phyloP scores from a whole-genome alignment of 1,140 invertebrate genomes.

The Drosophila watanabei region DNA sequence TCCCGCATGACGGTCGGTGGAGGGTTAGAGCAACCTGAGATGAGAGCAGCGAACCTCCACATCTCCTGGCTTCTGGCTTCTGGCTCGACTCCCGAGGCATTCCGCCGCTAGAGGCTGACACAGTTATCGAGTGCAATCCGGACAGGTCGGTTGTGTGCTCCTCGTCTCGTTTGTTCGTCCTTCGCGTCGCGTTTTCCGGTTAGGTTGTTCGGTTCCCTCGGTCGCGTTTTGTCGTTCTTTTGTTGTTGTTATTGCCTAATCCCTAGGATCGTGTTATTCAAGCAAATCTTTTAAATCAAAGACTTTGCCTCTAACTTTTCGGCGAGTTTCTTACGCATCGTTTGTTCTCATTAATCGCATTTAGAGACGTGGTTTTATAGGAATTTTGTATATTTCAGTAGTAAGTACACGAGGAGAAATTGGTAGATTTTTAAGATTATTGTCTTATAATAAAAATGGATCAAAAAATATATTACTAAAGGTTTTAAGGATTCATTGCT shows the following conservation, averaged over 20 bases:
- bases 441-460: too few relatives aligned
- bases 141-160: slow-evolving; percentile 79
- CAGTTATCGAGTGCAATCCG: slow-evolving; percentile 85
- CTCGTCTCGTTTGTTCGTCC: slow-evolving; percentile 27
- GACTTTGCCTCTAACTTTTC: slow-evolving; percentile 26
- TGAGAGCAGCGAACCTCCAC: slow-evolving; percentile 5
- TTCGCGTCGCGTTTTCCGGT: slow-evolving; percentile 65
- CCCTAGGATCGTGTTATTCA: slow-evolving; percentile 53
- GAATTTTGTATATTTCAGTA: slow-evolving; percentile 17
- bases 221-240: slow-evolving; percentile 40
- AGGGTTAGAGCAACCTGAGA: slow-evolving; percentile 48
- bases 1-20: slow-evolving; percentile 45
- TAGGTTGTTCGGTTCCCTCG: slow-evolving; percentile 47
- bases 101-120: slow-evolving; percentile 75
- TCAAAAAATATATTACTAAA: neutral
- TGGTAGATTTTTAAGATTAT: neutral
- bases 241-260: slow-evolving; percentile 52
- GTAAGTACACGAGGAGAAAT: slow-evolving; percentile 57
- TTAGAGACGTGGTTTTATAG: slow-evolving; percentile 26
- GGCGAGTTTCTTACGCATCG: slow-evolving; percentile 29
- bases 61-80: slow-evolving; percentile 14
- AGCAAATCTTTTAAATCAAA: slow-evolving; percentile 33
- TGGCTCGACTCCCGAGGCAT: slow-evolving; percentile 57
- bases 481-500: too few relatives aligned
- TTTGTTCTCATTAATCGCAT: slow-evolving; percentile 58